Conservation (phyloP, 2,888 invertebrate genomes). For the Phoenoteleia sp. region DNA sequence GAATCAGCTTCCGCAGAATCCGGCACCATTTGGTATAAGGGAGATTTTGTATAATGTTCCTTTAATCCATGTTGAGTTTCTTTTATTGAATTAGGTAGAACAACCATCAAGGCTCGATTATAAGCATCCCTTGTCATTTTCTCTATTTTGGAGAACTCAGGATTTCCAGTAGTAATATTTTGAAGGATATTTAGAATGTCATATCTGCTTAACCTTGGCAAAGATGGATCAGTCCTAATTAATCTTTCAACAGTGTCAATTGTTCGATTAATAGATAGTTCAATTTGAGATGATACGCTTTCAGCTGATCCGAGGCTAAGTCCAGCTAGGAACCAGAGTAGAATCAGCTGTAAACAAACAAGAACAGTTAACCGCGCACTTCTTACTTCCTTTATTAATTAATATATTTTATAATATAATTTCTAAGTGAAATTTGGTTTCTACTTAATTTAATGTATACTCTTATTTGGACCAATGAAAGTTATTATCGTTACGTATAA, state of each 20-base stretch:
- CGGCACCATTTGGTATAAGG: slow-evolving; percentile 88
- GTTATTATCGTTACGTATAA: no score
- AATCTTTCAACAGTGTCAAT: slow-evolving; percentile 91
- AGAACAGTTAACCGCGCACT: no score
- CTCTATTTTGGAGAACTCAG: slow-evolving; percentile 76
- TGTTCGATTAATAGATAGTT: slow-evolving; percentile 86
- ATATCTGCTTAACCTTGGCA: slow-evolving; percentile 89
- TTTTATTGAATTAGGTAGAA: slow-evolving; percentile 89
- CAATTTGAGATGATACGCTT: slow-evolving; percentile 81
- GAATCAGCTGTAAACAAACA: slow-evolving; percentile 78
- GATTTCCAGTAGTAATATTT: slow-evolving; percentile 87
- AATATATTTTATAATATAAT: no score
- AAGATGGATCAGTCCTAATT: slow-evolving; percentile 88
- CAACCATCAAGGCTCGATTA: slow-evolving; percentile 89
- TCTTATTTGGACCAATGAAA: neutral
- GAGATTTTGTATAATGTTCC: slow-evolving; percentile 90
- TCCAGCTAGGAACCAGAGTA: slow-evolving; percentile 79
- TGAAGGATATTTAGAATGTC: slow-evolving; percentile 90
- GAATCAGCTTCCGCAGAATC: slow-evolving; percentile 74
- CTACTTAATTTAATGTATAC: neutral
- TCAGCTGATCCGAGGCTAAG: slow-evolving; percentile 78
- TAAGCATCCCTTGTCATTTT: slow-evolving; percentile 85
- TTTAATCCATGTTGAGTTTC: slow-evolving; percentile 88
- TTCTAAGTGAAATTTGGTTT: no score
- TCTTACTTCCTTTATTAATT: no score